Evolutionary conservation across 2,888 invertebrate species (phyloP), one percentile per base, ranked within the genome.

Genomic region (Diplazon laetatorius): DNA sequence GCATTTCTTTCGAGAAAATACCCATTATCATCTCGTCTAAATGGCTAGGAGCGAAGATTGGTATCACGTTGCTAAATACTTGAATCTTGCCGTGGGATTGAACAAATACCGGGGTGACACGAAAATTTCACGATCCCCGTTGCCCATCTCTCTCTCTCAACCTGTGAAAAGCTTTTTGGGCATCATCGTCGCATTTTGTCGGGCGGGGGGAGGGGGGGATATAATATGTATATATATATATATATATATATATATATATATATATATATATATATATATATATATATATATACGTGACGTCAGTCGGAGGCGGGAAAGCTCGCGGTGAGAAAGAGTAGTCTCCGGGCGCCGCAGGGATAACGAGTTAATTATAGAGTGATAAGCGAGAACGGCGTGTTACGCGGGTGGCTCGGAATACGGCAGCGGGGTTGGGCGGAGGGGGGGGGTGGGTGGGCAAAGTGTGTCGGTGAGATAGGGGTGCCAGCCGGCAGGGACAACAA

Each of bases 341-440:
- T 57, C 57, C 46, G 42, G 60, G 76, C 78, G 73, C 72, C 62
- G 39, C 70, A 46, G 82, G 81, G 83, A 83, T 84, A 84, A 84
- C 80, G 83, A 81, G 83, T 85, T 87, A 86, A 87, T 82, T 84
- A 86, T 84, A 84, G 83, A 84, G 84, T 83, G 86, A 85, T 82
- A 83, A 82, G 78, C 80, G 79, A 82, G 76, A 78, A 69, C 82
- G 70, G 73, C 48, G 57, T 73, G 68, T 63, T 73, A 69, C 57
- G 71, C 52, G 50, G 39, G 50, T 0, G 25, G 63, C 30, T 48
- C 18, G 42, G 71, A 59, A 66, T 52, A 68, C 60, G 35, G 69
- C 44, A 70, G 50, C 57, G 25, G 52, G 73, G n/a, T n/a, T n/a
- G n/a, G 59, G 70, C 70, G 63, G 65, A 70, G 52, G 63, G 69